These are phyloP conservation scores for Cephus pygmeus DNA, from an alignment of 2,888 invertebrate species.

Conservation along the genomic window DNA sequence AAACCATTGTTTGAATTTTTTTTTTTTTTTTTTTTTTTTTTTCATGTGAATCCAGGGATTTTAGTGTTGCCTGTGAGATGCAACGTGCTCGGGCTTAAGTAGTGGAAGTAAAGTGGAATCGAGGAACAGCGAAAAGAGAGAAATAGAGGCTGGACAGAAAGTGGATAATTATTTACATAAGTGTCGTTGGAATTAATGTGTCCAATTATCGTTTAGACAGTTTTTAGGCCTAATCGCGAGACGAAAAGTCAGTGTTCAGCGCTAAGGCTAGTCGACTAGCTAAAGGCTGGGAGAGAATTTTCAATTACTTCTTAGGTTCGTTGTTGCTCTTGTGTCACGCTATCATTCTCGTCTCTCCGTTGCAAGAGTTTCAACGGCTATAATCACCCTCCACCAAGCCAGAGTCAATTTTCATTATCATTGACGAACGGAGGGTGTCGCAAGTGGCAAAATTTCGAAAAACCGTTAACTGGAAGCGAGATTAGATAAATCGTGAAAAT, in stretches of 20 bases:
- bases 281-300: slow-evolving; percentile 28
- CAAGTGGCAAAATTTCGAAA: no score
- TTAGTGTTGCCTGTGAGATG: slow-evolving; percentile 44
- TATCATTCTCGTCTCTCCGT: slow-evolving; percentile 23
- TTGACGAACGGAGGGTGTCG: no score
- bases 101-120: no score
- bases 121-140: no score
- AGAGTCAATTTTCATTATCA: no score
- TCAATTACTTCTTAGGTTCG: slow-evolving; percentile 39
- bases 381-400: no score
- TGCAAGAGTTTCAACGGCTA: slow-evolving; percentile 14
- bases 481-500: no score
- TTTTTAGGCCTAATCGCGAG: slow-evolving; percentile 55
- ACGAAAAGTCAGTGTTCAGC: slow-evolving; percentile 32
- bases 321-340: slow-evolving; percentile 38
- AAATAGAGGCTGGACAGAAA: not conserved
- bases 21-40: not conserved
- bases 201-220: slow-evolving; percentile 31
- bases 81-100: slow-evolving; percentile 41
- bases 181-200: slow-evolving; percentile 29
- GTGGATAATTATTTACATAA: slow-evolving; percentile 27
- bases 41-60: not conserved
- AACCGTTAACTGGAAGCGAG: no score
- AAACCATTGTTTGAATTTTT: not conserved
- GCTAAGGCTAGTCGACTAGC: slow-evolving; percentile 23